Evolutionary conservation across 2,888 invertebrate genomes (phyloP), one percentile per base, ranked within the genome.

Genomic region (Oscheius myriophilus): DNA sequence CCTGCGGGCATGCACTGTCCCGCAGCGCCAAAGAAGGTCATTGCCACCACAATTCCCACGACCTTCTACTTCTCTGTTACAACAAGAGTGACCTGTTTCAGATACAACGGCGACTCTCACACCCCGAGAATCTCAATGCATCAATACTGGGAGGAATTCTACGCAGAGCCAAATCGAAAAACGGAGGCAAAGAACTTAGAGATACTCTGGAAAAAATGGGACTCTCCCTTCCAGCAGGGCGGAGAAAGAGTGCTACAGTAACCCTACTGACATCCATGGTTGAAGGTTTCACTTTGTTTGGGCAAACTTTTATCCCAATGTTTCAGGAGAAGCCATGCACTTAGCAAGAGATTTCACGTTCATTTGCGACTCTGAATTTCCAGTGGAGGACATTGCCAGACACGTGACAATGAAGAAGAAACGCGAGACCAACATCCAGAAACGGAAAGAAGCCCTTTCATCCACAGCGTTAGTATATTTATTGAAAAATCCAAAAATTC

Each of bases 191-290:
- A 73, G 91, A 96, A 75, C 90, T 97, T 69, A 90, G 97, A 84
- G 96, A 97, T 88, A 96, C 96, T 88, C 89, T 97, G 87, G 97
- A 97, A 88, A 96, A 96, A 89, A 96, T 97, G 86, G 97, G 97
- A 51, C 91, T 97, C 69, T 96, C 95, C 89, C 89, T 97, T 78
- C 97, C 97, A 16, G 97, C 97, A 25, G 97, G 97, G 14, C 89
- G 96, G 84, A 91, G 97, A 90, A 97, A 97, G 92, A 96, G 97
- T 53, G 96, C 96, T 67, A 96, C 96, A 87, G 96, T 97, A 26
- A 97, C 97, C 14, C 90, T 97, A 62, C 90, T 97, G 66, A 97
- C 97, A 51, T 96, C 96, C 33, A 90, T 97, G 87, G 97, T 97
- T 66, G 97, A 97, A 92, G 97, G 63, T 63, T 33, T 16, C 3